Evolutionary conservation across 2,113 vertebrate genomes (phyloP), one percentile per base, ranked within the genome.

Genomic region (Peromyscus californicus): DNA sequence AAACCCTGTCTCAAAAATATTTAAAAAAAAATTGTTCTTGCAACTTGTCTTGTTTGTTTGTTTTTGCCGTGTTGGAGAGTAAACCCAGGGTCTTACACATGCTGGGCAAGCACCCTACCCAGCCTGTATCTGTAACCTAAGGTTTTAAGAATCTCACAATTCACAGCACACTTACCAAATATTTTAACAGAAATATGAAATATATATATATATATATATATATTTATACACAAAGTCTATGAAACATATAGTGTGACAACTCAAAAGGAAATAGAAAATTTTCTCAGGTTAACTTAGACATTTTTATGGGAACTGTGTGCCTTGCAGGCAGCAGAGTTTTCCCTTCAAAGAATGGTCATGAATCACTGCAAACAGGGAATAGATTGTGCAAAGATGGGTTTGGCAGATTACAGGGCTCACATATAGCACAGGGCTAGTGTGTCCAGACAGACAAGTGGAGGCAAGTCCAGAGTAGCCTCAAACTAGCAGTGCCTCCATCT

Each of bases 241-340:
- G 45, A 91, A 63, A 22, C 10, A 75, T 61, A n/a, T 24, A 22
- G 54, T 79, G 16, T 70, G 69, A 75, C 45, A 88, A 10, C 31
- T 69, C 51, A 80, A 92, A 92, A 90, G 54, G 6, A 94, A 82
- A 21, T 63, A 0, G 31, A 79, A 95, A 84, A 90, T 22, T 78
- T 93, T 75, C 78, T 54, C 61, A 67, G 78, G 4, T n/a, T 22
- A 21, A 3, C 57, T 63, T 29, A 31, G 24, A 45, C 15, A 24
- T 39, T 74, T 69, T 22, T 2, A 1, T 26, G 54, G 90, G 57
- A 92, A 80, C 67, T 39, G 51, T 72, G 13, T 51, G 57, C 83
- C 84, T 83, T 48, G 13, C 57, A 87, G 63, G 21, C 6, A 42
- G 5, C 72, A 93, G 87, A 83, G 82, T 85, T 95, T 94, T 70